Conservation (phyloP, 2,113 vertebrate genomes). For the Nesogale talazaci region DNA sequence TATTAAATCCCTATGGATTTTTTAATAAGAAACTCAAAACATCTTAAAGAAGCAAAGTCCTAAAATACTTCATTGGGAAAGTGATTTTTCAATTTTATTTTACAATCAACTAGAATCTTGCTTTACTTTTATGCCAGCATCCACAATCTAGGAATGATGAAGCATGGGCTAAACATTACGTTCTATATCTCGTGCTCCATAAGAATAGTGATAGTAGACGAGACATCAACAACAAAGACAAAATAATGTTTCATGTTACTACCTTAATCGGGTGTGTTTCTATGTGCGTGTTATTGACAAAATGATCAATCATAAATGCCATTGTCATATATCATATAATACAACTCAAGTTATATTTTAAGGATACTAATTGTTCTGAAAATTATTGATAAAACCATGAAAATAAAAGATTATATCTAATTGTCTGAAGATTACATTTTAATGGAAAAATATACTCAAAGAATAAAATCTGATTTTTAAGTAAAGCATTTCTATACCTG, state of each 20-base stretch:
- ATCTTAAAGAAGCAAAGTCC: background rate
- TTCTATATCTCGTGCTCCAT: background rate
- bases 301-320: background rate
- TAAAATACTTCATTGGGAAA: constrained; percentile 9
- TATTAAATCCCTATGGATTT: background rate
- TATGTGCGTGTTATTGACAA: background rate
- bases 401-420: background rate
- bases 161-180: background rate
- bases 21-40: background rate
- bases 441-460: background rate
- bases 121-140: accelerated
- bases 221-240: background rate
- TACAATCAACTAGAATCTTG: background rate
- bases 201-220: background rate
- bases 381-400: background rate
- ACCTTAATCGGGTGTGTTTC: background rate
- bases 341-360: background rate
- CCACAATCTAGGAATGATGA: background rate
- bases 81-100: background rate
- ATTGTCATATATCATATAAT: background rate
- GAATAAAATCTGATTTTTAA: background rate
- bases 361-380: constrained; percentile 13
- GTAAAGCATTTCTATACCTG: background rate
- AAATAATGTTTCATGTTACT: background rate
- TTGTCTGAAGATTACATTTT: background rate